Percentiles rank a stretch among this genome's conserved stretches.
These are phyloP conservation scores for Xyrauchen texanus DNA, from an alignment of 2,113 vertebrate genomes.

Conservation along the genomic window DNA sequence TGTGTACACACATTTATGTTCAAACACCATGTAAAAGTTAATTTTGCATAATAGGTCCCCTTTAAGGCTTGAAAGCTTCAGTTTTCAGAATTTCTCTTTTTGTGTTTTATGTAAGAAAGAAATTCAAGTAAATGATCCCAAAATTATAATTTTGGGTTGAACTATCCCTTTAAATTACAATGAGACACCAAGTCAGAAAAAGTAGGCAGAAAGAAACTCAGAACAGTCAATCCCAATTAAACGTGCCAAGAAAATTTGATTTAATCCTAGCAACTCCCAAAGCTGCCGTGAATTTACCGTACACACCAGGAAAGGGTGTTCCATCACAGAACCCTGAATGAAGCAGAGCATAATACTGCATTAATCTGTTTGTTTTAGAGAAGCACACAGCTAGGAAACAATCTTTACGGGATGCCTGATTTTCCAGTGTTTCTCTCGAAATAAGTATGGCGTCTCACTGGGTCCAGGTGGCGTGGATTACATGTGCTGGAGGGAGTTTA, in stretches of 20 bases:
- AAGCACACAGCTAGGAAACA: constrained; percentile 21
- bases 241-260: constrained; percentile 31
- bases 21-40: too few relatives aligned
- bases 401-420: constrained; percentile 29
- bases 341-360: constrained; percentile 16
- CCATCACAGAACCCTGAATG: constrained; percentile 27
- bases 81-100: too few relatives aligned
- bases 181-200: too few relatives aligned
- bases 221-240: neutral
- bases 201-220: neutral
- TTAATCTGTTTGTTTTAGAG: constrained; percentile 37
- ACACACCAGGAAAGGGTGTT: neutral
- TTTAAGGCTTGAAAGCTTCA: too few relatives aligned
- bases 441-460: constrained; percentile 9
- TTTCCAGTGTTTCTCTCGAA: constrained; percentile 28
- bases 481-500: constrained; percentile 43
- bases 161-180: too few relatives aligned
- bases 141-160: too few relatives aligned
- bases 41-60: too few relatives aligned
- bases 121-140: too few relatives aligned
- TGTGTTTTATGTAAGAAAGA: too few relatives aligned
- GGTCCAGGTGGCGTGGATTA: constrained; percentile 54
- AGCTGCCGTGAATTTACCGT: constrained; percentile 5
- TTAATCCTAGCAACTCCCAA: constrained; percentile 19
- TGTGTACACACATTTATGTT: too few relatives aligned